A percentile compares a stretch with the other conserved stretches of the same genome.
Evolutionary conservation across 2,888 invertebrate genomes (phyloP).

Genomic region (Escarpia spicata): DNA sequence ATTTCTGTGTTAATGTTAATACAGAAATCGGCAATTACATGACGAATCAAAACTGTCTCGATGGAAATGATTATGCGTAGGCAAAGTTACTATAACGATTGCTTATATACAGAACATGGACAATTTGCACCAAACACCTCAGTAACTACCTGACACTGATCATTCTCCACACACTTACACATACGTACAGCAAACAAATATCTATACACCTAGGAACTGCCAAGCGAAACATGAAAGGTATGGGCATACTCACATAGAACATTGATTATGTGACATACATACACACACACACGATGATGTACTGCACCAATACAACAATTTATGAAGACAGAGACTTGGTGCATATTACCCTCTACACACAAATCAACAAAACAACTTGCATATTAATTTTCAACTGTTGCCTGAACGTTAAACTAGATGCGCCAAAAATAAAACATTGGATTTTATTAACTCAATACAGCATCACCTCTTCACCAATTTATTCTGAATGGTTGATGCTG

Average conservation of each 20-base stretch:
- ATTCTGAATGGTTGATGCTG: too few species aligned
- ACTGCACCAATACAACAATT: background rate
- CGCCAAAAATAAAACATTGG: background rate
- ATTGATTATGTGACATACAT: too few species aligned
- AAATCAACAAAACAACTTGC: background rate
- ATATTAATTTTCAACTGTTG: background rate
- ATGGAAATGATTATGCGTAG: background rate
- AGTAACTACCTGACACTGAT: background rate
- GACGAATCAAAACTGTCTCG: too few species aligned
- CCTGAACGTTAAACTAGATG: background rate
- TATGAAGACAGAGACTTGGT: background rate
- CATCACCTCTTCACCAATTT: too few species aligned
- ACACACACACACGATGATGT: background rate
- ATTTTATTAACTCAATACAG: background rate
- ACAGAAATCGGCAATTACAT: too few species aligned
- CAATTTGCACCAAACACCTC: background rate
- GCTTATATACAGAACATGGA: conserved; percentile 5
- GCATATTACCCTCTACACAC: background rate
- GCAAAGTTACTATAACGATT: background rate
- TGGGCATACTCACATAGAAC: background rate
- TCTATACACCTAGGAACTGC: conserved; percentile 9
- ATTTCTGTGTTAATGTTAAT: background rate
- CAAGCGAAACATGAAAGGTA: background rate
- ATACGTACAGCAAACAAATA: background rate
- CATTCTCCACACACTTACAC: background rate